These are phyloP conservation scores for Apis cerana DNA, from an alignment of 1,140 invertebrate genomes.

Conservation along the genomic window DNA sequence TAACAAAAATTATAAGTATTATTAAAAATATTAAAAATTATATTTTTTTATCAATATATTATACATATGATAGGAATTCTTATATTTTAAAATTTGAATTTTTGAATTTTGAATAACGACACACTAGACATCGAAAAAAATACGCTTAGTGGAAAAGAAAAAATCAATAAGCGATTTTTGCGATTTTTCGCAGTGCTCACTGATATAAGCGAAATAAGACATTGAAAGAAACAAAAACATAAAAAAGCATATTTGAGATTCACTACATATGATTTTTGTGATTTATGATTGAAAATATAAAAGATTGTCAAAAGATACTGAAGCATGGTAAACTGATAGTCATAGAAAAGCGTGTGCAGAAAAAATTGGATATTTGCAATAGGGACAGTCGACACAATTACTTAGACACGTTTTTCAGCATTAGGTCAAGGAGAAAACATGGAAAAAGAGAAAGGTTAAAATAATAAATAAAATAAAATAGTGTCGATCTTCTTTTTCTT, in stretches of 20 bases:
- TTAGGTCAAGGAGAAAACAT: constrained; percentile 20
- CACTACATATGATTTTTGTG: neutral
- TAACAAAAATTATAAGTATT: too few relatives aligned
- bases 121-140: too few relatives aligned
- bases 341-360: constrained; percentile 10
- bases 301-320: neutral
- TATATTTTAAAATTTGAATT: too few relatives aligned
- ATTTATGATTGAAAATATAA: neutral
- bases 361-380: constrained; percentile 45
- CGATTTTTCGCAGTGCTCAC: neutral
- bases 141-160: neutral
- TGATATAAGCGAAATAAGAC: neutral
- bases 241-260: neutral
- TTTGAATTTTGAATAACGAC: too few relatives aligned
- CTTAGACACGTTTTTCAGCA: constrained; percentile 34
- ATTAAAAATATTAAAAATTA: too few relatives aligned
- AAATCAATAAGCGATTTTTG: constrained; percentile 3
- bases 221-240: too few relatives aligned
- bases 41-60: too few relatives aligned
- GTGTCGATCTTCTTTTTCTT: constrained; percentile 24
- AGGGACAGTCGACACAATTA: constrained; percentile 50
- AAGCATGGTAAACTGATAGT: neutral
- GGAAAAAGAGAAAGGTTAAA: constrained; percentile 19
- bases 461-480: too few relatives aligned
- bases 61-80: neutral